Conservation (phyloP, 92 coral and sea anemone genomes). For the Phenganax stokvisi region DNA sequence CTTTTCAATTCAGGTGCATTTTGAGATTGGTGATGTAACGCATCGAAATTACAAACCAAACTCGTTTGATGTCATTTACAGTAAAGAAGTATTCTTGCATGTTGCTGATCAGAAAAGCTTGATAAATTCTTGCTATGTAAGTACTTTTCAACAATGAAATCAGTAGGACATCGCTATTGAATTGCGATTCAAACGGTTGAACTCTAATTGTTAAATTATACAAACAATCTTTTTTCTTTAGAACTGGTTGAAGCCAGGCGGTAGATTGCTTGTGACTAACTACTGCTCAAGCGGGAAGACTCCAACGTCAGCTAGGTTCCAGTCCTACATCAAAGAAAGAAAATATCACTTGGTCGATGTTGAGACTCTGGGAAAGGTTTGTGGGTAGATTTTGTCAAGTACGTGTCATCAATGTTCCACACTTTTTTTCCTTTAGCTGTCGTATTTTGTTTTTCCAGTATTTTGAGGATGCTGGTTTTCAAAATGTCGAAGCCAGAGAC, state of each 20-base stretch:
- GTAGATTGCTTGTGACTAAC: constrained; percentile 30
- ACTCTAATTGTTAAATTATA: too few species aligned
- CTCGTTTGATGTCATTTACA: constrained; percentile 33
- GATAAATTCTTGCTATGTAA: constrained; percentile 23
- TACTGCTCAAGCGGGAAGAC: constrained; percentile 37
- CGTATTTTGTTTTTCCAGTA: neutral
- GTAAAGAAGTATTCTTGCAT: constrained; percentile 36
- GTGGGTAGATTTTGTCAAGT: neutral
- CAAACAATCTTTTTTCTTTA: neutral
- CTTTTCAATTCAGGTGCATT: constrained; percentile 12
- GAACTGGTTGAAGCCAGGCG: constrained; percentile 36
- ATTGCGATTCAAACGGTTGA: neutral
- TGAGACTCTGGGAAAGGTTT: constrained; percentile 19
- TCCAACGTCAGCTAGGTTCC: constrained; percentile 36
- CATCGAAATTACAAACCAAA: constrained; percentile 29
- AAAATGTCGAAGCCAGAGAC: constrained; percentile 12
- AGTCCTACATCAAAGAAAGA: constrained; percentile 33
- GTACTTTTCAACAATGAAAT: neutral
- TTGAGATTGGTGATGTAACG: constrained; percentile 38
- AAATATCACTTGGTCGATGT: constrained; percentile 34
- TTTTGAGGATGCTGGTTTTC: constrained; percentile 37
- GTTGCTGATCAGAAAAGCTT: constrained; percentile 22
- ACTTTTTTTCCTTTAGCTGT: neutral
- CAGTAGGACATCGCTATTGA: too few species aligned
- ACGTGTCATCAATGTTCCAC: neutral